phyloP scores from a whole-genome alignment of 2,888 invertebrate species.

The Oxycera nigricornis region DNA sequence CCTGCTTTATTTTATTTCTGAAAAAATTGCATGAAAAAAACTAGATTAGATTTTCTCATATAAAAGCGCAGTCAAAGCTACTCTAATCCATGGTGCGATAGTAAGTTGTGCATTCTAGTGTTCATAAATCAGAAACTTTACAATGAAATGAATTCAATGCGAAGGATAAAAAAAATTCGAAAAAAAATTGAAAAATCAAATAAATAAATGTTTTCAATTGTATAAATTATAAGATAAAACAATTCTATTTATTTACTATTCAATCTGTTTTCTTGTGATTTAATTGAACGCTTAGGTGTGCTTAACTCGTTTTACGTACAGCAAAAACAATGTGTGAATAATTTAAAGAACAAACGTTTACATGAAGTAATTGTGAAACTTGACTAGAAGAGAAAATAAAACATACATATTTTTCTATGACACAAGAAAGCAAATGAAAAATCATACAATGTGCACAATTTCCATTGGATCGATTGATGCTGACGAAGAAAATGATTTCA shows the following conservation, averaged over 20 bases:
- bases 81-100: slow-evolving; percentile 2
- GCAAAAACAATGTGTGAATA: slow-evolving; percentile 37
- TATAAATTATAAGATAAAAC: neutral
- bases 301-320: slow-evolving; percentile 25
- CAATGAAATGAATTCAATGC: neutral
- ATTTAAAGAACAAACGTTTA: slow-evolving; percentile 34
- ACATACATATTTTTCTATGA: slow-evolving; percentile 44
- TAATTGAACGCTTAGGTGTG: neutral
- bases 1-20: too few relatives aligned
- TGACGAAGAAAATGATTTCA: neutral
- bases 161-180: neutral
- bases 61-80: slow-evolving; percentile 32
- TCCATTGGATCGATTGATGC: neutral
- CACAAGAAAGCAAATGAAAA: slow-evolving; percentile 33
- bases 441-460: slow-evolving; percentile 41
- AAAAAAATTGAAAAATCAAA: neutral
- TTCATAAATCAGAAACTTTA: too few relatives aligned
- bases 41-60: too few relatives aligned
- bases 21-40: too few relatives aligned
- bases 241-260: neutral
- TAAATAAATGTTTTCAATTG: slow-evolving; percentile 1
- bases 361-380: slow-evolving; percentile 34
- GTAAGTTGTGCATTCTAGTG: neutral
- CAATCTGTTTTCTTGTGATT: neutral
- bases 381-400: slow-evolving; percentile 17